Percentiles rank a stretch among this genome's conserved stretches.
These are phyloP conservation scores for Lasioglossum vierecki DNA, from an alignment of 2,888 invertebrate genomes.

Conservation along the genomic window DNA sequence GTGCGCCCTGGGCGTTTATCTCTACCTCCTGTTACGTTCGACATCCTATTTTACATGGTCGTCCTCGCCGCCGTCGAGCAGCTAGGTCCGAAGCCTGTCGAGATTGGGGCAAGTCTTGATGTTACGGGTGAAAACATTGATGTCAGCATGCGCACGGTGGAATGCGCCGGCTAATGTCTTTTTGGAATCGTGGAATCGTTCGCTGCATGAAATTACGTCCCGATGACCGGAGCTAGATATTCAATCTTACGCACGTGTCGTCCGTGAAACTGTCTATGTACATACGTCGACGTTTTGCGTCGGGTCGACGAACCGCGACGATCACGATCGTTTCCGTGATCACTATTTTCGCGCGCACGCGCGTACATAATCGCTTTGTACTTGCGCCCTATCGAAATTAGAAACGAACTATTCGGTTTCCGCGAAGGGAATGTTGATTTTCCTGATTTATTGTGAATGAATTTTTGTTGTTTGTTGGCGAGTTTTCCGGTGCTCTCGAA, in stretches of 20 bases:
- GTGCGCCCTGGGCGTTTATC: constrained; percentile 49
- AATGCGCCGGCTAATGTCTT: constrained; percentile 22
- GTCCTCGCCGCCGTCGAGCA: constrained; percentile 44
- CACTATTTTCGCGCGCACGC: not conserved
- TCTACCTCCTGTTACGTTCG: constrained; percentile 63
- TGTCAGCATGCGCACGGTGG: constrained; percentile 48
- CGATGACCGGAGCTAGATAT: constrained; percentile 8
- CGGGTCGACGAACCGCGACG: not conserved
- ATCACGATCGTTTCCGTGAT: not conserved
- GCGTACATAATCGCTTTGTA: not conserved
- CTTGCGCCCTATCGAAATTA: not conserved
- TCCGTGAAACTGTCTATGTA: not conserved
- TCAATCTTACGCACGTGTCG: constrained; percentile 19
- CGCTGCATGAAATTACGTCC: constrained; percentile 7
- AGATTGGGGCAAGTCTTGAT: constrained; percentile 72
- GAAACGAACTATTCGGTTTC: not conserved
- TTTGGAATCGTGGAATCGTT: constrained; percentile 11
- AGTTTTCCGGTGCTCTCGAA: not conserved
- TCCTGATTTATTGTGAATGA: not conserved
- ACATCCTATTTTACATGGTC: constrained; percentile 50
- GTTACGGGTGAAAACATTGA: constrained; percentile 38
- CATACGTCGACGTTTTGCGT: not conserved
- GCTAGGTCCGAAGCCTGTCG: constrained; percentile 76
- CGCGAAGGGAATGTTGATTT: not conserved
- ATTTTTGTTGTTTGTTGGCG: not conserved